Conservation (phyloP, 2,888 invertebrate species). For the Noctua comes region DNA sequence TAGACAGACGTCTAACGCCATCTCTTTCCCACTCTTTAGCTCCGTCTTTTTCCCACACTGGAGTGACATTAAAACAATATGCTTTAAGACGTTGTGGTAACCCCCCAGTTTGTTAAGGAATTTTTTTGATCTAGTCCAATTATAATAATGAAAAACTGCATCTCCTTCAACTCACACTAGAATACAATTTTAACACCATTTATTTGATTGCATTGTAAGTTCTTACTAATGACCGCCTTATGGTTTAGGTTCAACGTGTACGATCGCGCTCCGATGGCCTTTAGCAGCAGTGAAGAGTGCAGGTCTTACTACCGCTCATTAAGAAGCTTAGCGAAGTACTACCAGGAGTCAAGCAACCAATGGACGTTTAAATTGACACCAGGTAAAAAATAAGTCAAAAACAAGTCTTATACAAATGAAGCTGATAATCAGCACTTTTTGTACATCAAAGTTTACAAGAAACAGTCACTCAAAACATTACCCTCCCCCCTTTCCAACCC, state of each 20-base stretch:
- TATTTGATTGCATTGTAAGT: neutral
- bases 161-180: neutral
- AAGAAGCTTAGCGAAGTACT: conserved; percentile 87
- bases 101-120: too few relatives aligned
- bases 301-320: conserved; percentile 91
- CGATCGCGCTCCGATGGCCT: conserved; percentile 92
- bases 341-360: conserved; percentile 87
- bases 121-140: too few relatives aligned
- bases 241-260: conserved; percentile 92
- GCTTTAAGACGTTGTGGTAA: too few relatives aligned
- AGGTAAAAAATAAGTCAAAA: conserved; percentile 71
- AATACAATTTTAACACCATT: neutral
- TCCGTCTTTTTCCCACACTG: too few relatives aligned
- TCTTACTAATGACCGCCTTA: too few relatives aligned
- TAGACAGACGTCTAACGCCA: too few relatives aligned
- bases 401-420: neutral
- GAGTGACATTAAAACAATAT: too few relatives aligned
- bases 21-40: too few relatives aligned
- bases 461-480: neutral
- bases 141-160: neutral
- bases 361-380: conserved; percentile 92
- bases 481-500: too few relatives aligned
- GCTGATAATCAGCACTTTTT: neutral
- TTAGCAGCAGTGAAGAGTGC: conserved; percentile 87
- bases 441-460: neutral